Conservation (phyloP, 2,113 vertebrate species). For the Cololabis saira region DNA sequence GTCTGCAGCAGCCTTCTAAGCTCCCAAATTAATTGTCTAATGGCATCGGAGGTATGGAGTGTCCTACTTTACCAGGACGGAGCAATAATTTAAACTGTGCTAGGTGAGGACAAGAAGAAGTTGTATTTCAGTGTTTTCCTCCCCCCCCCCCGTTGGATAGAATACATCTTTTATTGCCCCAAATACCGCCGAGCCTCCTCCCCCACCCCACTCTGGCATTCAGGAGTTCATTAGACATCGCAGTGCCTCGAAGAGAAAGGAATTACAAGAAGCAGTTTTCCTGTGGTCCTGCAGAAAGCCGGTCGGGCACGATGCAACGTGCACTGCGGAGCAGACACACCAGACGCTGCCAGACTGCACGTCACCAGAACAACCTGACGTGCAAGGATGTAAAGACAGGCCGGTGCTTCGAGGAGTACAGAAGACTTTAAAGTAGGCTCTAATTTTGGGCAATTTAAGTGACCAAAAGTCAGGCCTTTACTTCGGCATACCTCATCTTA, state of each 20-base stretch:
- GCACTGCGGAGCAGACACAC: slow-evolving; percentile 8
- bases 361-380: slow-evolving; percentile 30
- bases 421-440: slow-evolving; percentile 48
- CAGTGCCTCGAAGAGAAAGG: slow-evolving; percentile 44
- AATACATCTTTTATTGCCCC: slow-evolving; percentile 71
- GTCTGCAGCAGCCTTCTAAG: slow-evolving; percentile 69
- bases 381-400: slow-evolving; percentile 32
- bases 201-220: slow-evolving; percentile 63
- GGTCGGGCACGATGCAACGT: slow-evolving; percentile 6
- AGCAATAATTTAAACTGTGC: slow-evolving; percentile 79
- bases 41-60: slow-evolving; percentile 75
- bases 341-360: slow-evolving; percentile 7
- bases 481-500: slow-evolving; percentile 85
- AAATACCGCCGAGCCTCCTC: slow-evolving; percentile 47
- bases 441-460: slow-evolving; percentile 74
- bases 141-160: slow-evolving; percentile 36
- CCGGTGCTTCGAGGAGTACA: slow-evolving; percentile 28
- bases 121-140: slow-evolving; percentile 62
- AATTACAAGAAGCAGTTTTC: slow-evolving; percentile 43
- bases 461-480: slow-evolving; percentile 77
- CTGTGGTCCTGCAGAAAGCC: slow-evolving; percentile 28
- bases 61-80: slow-evolving; percentile 69
- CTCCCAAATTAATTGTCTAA: slow-evolving; percentile 80
- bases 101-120: slow-evolving; percentile 76
- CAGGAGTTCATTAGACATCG: slow-evolving; percentile 69